Conservation (phyloP, 2,113 vertebrate genomes). For the Eira barbara region DNA sequence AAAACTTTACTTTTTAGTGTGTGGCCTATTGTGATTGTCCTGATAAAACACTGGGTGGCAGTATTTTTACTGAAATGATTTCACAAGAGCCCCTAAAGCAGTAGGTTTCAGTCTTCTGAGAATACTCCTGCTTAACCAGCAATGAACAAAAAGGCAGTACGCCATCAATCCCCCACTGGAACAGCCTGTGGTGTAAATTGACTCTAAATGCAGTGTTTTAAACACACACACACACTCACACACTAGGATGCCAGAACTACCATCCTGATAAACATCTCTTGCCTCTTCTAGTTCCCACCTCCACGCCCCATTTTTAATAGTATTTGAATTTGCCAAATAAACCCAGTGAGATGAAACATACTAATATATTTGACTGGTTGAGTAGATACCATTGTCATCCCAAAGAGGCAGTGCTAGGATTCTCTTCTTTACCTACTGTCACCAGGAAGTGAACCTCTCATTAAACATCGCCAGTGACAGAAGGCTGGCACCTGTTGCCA, state of each 20-base stretch:
- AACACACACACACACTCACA: neutral
- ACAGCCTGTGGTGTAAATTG: neutral
- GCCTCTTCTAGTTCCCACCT: neutral
- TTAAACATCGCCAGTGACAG: neutral
- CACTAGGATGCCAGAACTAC: neutral
- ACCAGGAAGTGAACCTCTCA: neutral
- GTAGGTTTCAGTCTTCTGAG: neutral
- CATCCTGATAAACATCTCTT: neutral
- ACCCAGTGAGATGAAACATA: neutral
- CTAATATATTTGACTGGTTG: neutral
- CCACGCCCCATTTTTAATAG: neutral
- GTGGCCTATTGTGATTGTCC: neutral
- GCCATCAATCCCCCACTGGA: neutral
- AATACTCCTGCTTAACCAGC: neutral
- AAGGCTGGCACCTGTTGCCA: neutral
- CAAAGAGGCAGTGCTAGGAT: no score
- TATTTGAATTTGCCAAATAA: neutral
- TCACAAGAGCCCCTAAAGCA: neutral
- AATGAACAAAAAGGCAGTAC: neutral
- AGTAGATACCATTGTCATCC: neutral
- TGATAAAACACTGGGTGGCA: slow-evolving; percentile 37
- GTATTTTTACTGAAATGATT: slow-evolving; percentile 36
- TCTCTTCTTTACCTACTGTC: neutral
- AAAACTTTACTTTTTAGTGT: neutral
- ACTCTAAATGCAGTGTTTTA: neutral